These are phyloP conservation scores for Palloptera scutellata DNA, from an alignment of 2,888 invertebrate species.

Conservation along the genomic window DNA sequence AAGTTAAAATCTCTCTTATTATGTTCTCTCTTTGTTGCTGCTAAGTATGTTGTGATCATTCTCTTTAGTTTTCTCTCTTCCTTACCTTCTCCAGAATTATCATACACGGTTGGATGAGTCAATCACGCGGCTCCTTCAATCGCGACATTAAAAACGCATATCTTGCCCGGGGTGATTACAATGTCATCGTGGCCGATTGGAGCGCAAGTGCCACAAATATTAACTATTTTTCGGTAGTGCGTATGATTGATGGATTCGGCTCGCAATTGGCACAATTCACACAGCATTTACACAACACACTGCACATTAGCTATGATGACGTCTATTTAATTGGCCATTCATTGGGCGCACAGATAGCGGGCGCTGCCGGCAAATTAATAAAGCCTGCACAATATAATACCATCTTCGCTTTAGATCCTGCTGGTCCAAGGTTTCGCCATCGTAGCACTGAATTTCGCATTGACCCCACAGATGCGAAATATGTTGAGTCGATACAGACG, in stretches of 20 bases:
- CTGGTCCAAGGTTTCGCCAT: constrained; percentile 54
- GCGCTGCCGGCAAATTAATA: constrained; percentile 55
- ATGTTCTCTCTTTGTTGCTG: too few species aligned
- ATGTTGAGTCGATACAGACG: constrained; percentile 63
- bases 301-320: constrained; percentile 43
- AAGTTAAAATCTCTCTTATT: too few species aligned
- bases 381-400: constrained; percentile 52
- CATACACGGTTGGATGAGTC: constrained; percentile 60
- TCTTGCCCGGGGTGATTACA: constrained; percentile 48
- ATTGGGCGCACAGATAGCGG: constrained; percentile 61
- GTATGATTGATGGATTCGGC: constrained; percentile 51
- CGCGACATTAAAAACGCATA: constrained; percentile 55
- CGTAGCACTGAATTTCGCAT: constrained; percentile 52
- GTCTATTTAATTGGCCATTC: constrained; percentile 62
- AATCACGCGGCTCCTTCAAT: constrained; percentile 55
- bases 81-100: constrained; percentile 42
- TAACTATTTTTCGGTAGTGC: constrained; percentile 55
- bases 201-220: constrained; percentile 52
- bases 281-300: constrained; percentile 45
- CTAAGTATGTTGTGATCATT: too few species aligned
- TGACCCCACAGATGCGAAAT: constrained; percentile 56
- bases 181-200: constrained; percentile 60
- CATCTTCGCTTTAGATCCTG: constrained; percentile 63
- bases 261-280: constrained; percentile 52
- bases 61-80: neutral